Evolutionary conservation across 2,888 invertebrate genomes (phyloP).

Genomic region (Leucophenga maculata): DNA sequence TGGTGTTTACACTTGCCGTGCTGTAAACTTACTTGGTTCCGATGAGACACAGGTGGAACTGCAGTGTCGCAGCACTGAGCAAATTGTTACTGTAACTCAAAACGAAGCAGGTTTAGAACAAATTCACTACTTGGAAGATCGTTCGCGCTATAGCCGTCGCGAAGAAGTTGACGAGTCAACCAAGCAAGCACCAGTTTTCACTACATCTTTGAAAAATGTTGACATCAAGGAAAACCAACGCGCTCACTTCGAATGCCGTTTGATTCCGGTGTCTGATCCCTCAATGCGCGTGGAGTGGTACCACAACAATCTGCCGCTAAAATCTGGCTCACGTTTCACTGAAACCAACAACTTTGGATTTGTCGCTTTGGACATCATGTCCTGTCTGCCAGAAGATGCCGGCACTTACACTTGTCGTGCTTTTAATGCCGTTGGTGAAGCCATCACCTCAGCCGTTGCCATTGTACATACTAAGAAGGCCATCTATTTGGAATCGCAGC

Average conservation of each 20-base stretch:
- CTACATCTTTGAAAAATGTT: constrained; percentile 91
- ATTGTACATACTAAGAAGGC: constrained; percentile 87
- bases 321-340: constrained; percentile 94
- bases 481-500: constrained; percentile 89
- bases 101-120: constrained; percentile 91
- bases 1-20: constrained; percentile 93
- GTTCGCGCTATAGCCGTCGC: constrained; percentile 82
- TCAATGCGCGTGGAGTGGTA: constrained; percentile 97
- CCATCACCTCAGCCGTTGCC: constrained; percentile 91
- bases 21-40: constrained; percentile 90
- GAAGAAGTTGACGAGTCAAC: constrained; percentile 87
- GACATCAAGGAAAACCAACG: constrained; percentile 95
- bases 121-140: constrained; percentile 91
- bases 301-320: constrained; percentile 90
- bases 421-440: constrained; percentile 91
- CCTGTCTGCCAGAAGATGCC: constrained; percentile 95
- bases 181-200: constrained; percentile 93
- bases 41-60: constrained; percentile 87
- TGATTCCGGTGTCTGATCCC: constrained; percentile 94
- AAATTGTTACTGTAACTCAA: constrained; percentile 87
- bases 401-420: constrained; percentile 97
- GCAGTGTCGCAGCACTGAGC: constrained; percentile 82
- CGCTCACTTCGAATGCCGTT: constrained; percentile 93
- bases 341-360: constrained; percentile 98
- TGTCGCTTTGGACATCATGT: constrained; percentile 95